Evolutionary conservation across 2,888 invertebrate species (phyloP).

Genomic region (Aleiodes leptofemur): DNA sequence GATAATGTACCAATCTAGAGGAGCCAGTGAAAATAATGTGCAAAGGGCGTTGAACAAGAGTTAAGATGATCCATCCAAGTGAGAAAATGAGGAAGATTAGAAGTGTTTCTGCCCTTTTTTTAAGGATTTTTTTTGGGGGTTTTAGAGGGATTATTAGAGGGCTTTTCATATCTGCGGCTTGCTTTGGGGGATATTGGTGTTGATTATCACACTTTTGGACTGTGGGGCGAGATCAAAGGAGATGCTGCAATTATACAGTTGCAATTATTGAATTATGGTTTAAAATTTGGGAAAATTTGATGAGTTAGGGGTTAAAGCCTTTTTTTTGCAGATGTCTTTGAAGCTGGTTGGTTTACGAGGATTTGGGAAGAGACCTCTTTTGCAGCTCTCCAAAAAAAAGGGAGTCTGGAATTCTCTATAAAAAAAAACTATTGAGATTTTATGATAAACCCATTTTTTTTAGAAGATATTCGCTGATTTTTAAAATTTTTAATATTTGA

Average conservation of each 20-base stretch:
- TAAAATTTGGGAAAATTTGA: no score
- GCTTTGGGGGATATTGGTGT: slow-evolving; percentile 13
- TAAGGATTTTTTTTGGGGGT: background rate
- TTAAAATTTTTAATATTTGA: no score
- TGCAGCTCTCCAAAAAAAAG: no score
- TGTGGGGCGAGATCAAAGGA: background rate
- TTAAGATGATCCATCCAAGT: slow-evolving; percentile 63
- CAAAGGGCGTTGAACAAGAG: slow-evolving; percentile 58
- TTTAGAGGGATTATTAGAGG: background rate
- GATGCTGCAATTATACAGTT: background rate
- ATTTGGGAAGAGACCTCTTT: background rate
- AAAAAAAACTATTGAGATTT: background rate
- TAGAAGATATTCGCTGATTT: no score
- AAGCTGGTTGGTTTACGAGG: slow-evolving; percentile 40
- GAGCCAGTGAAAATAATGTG: slow-evolving; percentile 36
- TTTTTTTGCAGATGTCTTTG: slow-evolving; percentile 27
- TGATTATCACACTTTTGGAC: slow-evolving; percentile 41
- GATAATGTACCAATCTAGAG: slow-evolving; percentile 30
- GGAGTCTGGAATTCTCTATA: no score
- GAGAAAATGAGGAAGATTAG: slow-evolving; percentile 30
- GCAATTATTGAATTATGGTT: no score
- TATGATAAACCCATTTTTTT: background rate
- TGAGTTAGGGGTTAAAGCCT: no score
- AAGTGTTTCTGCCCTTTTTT: slow-evolving; percentile 31
- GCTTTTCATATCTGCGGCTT: slow-evolving; percentile 4